Conservation (phyloP, 2,113 vertebrate species). For the Ctenomys sociabilis region DNA sequence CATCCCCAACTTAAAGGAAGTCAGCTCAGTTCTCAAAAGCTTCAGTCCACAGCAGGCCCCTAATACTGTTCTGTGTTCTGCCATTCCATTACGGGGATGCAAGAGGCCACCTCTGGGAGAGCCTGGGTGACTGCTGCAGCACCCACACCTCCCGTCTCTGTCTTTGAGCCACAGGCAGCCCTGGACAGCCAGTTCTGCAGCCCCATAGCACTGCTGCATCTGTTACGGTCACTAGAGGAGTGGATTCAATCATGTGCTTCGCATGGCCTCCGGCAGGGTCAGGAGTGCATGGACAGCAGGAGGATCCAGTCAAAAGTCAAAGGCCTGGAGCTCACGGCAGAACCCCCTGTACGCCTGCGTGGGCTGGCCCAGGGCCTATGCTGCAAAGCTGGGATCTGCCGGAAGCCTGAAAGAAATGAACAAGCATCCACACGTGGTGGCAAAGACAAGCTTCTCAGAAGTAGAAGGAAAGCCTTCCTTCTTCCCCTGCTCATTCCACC, state of each 20-base stretch:
- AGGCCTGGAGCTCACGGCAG: too few species aligned
- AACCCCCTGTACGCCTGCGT: background rate
- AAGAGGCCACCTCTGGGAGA: background rate
- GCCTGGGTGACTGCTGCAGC: background rate
- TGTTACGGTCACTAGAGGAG: background rate
- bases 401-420: background rate
- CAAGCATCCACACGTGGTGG: too few species aligned
- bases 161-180: background rate
- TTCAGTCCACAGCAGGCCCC: background rate
- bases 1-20: background rate
- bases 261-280: background rate
- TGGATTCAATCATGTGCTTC: background rate
- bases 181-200: background rate
- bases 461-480: background rate
- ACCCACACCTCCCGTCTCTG: background rate
- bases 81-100: background rate
- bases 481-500: background rate
- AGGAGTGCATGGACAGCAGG: too few species aligned
- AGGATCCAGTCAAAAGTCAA: background rate
- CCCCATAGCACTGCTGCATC: background rate
- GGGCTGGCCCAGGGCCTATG: background rate
- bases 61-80: background rate
- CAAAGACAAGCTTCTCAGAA: too few species aligned
- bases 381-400: background rate
- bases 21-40: background rate